Percentiles rank a stretch among this genome's conserved stretches.
phyloP scores from a whole-genome alignment of 2,113 vertebrate species.

The Anarrhichthys ocellatus region DNA sequence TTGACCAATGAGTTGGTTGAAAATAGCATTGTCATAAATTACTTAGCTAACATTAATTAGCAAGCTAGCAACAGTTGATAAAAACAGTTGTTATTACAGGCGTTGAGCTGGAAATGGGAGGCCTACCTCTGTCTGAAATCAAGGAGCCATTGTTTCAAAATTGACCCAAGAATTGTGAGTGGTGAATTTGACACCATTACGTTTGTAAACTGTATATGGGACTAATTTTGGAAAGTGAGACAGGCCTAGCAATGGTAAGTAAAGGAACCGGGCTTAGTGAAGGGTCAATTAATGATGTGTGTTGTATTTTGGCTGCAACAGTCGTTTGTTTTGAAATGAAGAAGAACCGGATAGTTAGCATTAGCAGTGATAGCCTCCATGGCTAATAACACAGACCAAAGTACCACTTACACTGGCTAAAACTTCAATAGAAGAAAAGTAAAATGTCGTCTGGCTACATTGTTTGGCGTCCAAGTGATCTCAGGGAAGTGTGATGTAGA shows the following conservation, averaged over 20 bases:
- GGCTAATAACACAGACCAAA: conserved; percentile 25
- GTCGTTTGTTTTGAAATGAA: not conserved
- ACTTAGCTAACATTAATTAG: not conserved
- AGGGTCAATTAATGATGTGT: not conserved
- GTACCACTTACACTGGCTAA: conserved; percentile 24
- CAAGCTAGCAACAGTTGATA: not conserved
- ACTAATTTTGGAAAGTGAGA: conserved; percentile 4
- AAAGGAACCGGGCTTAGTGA: not conserved
- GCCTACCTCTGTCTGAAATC: not conserved
- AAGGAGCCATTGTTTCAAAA: not conserved
- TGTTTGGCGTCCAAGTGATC: conserved; percentile 37
- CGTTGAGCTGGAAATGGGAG: not conserved
- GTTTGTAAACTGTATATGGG: not conserved
- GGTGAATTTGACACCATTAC: not conserved
- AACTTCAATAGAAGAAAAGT: not conserved
- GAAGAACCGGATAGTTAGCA: conserved; percentile 18
- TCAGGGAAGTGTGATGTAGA: conserved; percentile 6
- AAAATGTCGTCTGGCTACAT: conserved; percentile 53
- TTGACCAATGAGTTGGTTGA: not conserved
- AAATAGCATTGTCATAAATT: not conserved
- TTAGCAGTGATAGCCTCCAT: conserved; percentile 13
- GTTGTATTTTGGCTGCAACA: conserved; percentile 10
- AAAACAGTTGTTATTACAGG: not conserved
- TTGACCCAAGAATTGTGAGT: not conserved
- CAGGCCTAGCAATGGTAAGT: conserved; percentile 3